Evolutionary conservation across 2,113 vertebrate genomes (phyloP), one percentile per base, ranked within the genome.

Genomic region (Odontophorus gujanensis): DNA sequence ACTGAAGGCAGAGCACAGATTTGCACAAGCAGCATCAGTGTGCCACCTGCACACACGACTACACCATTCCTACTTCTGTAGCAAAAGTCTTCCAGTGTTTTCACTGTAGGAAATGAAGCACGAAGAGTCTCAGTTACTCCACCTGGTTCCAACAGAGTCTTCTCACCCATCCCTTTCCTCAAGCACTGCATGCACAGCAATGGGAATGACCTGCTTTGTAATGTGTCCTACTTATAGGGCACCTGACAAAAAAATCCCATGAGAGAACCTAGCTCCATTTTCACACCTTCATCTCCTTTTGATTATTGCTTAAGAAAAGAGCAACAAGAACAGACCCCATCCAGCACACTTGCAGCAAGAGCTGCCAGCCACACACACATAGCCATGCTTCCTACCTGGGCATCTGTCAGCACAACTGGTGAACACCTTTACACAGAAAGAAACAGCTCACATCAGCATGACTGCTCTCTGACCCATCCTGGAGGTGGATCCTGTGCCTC

Each of bases 261-360:
- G 4, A 50, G 9, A 59, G 47, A 71, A 55, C 13, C 40, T 43
- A 14, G 24, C 13, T 89, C 62, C 36, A 7, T 43, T 79, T 68
- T 40, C 69, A 78, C 0, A 18, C 26, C 72, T 47, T n/a, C n/a
- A 16, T 55, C 42, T 28, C 34, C 47, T 48, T n/a, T 0, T 0
- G 36, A 40, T 65, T 92, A 26, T 53, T 43, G 40, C 17, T 47
- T 72, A 67, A 26, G 57, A 45, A 42, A 34, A 0, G 6, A 75
- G 42, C 72, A 55, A 36, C 4, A 6, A 85, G 61, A 65, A 83
- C 0, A 0, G 76, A 61, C 32, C 32, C 61, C 38, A 25, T 0
- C 0, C 28, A 61, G 62, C 19, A 63, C 32, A 28, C 48, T 19
- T 1, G 4, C 28, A 50, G n/a, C 13, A 55, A 45, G 40, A 81